Evolutionary conservation across 35 echinoderm and acorn worm species (phyloP).

Genomic region (Lytechinus pictus): DNA sequence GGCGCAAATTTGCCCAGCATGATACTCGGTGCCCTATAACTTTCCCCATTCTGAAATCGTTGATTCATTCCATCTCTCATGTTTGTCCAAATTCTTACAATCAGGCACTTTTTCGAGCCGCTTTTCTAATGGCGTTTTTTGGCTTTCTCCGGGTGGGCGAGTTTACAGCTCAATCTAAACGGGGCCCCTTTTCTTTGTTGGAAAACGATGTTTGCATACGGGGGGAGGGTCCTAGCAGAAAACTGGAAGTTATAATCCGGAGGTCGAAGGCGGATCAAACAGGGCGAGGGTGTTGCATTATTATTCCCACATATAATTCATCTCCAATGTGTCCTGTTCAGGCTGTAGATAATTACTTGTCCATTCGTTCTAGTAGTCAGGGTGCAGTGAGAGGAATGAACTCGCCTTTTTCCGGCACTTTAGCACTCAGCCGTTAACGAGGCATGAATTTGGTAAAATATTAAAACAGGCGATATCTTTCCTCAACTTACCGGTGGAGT

Average conservation of each 20-base stretch:
- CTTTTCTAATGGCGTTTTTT: conserved; percentile 22
- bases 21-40: conserved; percentile 38
- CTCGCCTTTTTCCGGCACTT: background rate
- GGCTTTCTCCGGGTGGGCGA: conserved; percentile 24
- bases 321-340: background rate
- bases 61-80: background rate
- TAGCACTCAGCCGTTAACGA: background rate
- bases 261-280: background rate
- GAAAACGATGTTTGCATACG: background rate
- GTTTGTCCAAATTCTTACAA: conserved; percentile 27
- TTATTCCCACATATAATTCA: background rate
- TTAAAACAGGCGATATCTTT: background rate
- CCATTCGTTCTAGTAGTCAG: background rate
- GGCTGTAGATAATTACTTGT: background rate
- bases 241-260: too few relatives aligned
- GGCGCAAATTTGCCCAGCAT: background rate
- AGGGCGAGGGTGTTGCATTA: background rate
- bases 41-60: background rate
- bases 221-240: background rate
- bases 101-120: background rate
- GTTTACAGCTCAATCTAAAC: background rate
- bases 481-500: background rate
- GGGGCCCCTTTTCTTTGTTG: background rate
- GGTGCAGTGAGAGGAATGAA: too few relatives aligned
- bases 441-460: background rate